Base-by-base conservation (phyloP, 2,113 vertebrate species). In the Paedocypris sp. region DNA sequence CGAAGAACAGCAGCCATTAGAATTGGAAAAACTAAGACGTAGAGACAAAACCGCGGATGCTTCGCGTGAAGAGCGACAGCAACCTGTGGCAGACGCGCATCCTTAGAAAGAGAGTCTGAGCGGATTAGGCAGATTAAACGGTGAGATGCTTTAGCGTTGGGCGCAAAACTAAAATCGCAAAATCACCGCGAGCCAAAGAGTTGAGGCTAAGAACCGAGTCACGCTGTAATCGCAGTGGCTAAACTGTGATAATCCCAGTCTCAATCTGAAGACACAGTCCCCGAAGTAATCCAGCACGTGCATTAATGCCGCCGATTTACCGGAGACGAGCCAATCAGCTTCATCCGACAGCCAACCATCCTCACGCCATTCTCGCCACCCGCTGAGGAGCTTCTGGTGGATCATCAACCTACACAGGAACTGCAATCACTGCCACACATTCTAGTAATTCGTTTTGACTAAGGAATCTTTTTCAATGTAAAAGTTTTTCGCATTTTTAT, bases 241-340 rank as follows among this genome's bases (percentile, higher is more conserved):
- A 66, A 73, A 46, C 76, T 67, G 74, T 78, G 50, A 82, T 82
- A 82, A 80, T 80, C 79, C 62, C 56, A 50, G 49, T 58, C 33
- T 39, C 80, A 78, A 81, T 79, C 75, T 63, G 39, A 12, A 13
- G 58, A 61, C 57, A 53, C 31, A 74, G 71, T 76, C 66, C 70
- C 63, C 13, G 69, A 31, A 66, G 65, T 83, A 80, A 82, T 80
- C 77, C 74, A 66, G 69, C 28, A 59, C 43, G 63, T 72, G 23
- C 36, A 56, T 28, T 11, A 9, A 1, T 41, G 36, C 3, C 8
- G 1, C 52, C 19, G 10, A 22, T 28, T 9, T 15, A 41, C 15
- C 28, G 23, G 5, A 15, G 15, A 18, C 5, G 2, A 15, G 11
- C 23, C 36, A 41, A 56, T 36, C 15, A 49, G 33, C 6, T 38